Evolutionary conservation across 1,140 invertebrate species (phyloP).

Genomic region (Pseudoatta argentina): DNA sequence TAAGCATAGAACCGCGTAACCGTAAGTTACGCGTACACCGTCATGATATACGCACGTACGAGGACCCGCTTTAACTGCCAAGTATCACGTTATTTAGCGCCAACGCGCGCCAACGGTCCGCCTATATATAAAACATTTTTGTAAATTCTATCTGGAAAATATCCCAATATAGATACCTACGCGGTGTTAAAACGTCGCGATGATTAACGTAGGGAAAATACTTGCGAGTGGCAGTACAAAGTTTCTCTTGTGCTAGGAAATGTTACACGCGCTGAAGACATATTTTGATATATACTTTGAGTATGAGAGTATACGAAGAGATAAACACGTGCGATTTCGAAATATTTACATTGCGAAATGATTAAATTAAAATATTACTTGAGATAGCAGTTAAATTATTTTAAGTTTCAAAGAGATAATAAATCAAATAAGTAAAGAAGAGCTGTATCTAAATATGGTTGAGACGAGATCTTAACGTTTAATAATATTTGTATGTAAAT

Average conservation of each 20-base stretch:
- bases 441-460: too few relatives aligned
- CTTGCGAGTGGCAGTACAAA: not conserved
- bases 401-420: too few relatives aligned
- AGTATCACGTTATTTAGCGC: conserved; percentile 77
- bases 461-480: too few relatives aligned
- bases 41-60: conserved; percentile 71
- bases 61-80: conserved; percentile 69
- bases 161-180: not conserved
- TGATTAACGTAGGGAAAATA: not conserved
- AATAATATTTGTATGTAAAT: too few relatives aligned
- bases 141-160: not conserved
- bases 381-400: not conserved
- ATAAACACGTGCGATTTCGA: too few relatives aligned
- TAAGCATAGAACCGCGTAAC: conserved; percentile 76
- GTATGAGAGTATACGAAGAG: not conserved
- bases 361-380: not conserved
- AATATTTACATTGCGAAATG: not conserved
- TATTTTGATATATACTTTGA: not conserved
- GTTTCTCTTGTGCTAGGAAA: not conserved
- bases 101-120: conserved; percentile 52
- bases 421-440: too few relatives aligned
- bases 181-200: not conserved
- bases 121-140: conserved; percentile 37
- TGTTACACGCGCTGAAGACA: not conserved
- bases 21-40: conserved; percentile 62